A percentile compares a stretch with the other conserved stretches of the same genome.
These are phyloP conservation scores for Turnix velox DNA, from an alignment of 2,113 vertebrate species.

Conservation along the genomic window DNA sequence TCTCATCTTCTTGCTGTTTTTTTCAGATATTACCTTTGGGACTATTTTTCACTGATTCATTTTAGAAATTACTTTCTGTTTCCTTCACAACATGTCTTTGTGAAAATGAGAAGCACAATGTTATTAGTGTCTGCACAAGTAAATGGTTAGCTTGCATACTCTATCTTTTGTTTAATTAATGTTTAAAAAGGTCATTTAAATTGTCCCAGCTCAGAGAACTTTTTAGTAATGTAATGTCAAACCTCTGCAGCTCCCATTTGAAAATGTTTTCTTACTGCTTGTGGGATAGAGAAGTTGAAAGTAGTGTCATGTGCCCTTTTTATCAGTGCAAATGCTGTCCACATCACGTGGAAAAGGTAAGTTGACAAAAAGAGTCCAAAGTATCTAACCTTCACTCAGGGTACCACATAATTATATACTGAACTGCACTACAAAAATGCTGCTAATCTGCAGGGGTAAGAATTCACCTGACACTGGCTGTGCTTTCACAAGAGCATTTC, in stretches of 20 bases:
- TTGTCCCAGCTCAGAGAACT: neutral
- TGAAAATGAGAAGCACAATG: slow-evolving; percentile 3
- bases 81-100: neutral
- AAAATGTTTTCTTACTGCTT: neutral
- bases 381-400: slow-evolving; percentile 30
- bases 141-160: neutral
- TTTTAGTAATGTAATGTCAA: neutral
- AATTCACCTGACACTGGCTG: slow-evolving; percentile 7
- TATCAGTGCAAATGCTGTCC: slow-evolving; percentile 2
- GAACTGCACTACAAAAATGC: neutral
- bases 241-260: neutral
- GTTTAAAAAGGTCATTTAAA: neutral
- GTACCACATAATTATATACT: neutral
- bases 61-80: neutral
- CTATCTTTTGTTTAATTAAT: neutral
- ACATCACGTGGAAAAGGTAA: slow-evolving; percentile 7
- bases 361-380: slow-evolving; percentile 54
- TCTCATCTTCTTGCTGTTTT: neutral
- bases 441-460: neutral
- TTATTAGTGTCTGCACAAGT: neutral
- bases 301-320: neutral
- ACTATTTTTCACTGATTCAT: neutral
- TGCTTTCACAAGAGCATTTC: slow-evolving; percentile 21
- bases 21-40: neutral
- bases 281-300: neutral